These are phyloP conservation scores for Drosophila subobscura DNA, from an alignment of 1,140 invertebrate genomes.

Conservation along the genomic window DNA sequence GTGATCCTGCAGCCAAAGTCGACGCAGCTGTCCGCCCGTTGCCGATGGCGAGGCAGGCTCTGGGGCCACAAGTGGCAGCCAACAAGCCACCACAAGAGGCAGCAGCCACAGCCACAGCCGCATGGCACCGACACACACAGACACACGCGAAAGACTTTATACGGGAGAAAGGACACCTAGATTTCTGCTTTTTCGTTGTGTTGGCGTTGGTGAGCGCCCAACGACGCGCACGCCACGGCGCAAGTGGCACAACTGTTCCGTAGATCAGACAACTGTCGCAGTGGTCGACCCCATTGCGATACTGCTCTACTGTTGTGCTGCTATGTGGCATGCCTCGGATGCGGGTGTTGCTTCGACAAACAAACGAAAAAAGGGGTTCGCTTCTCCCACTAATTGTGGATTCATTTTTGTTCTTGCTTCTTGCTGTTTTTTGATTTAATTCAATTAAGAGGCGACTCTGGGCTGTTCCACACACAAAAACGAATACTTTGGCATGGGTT, in stretches of 20 bases:
- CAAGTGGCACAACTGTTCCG: slow-evolving; percentile 66
- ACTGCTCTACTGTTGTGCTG: slow-evolving; percentile 1
- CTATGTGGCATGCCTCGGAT: slow-evolving; percentile 32
- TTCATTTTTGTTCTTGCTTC: slow-evolving; percentile 5
- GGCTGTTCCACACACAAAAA: slow-evolving; percentile 31
- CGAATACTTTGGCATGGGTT: slow-evolving; percentile 17
- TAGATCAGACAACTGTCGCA: slow-evolving; percentile 22
- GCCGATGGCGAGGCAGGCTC: slow-evolving; percentile 23
- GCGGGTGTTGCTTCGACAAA: slow-evolving; percentile 40
- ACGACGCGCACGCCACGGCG: slow-evolving; percentile 75
- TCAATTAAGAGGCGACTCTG: slow-evolving; percentile 63
- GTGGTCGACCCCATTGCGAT: slow-evolving; percentile 21
- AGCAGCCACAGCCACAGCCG: slow-evolving; percentile 9
- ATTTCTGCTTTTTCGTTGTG: slow-evolving; percentile 14
- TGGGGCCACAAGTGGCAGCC: slow-evolving; percentile 20
- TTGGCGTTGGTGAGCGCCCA: slow-evolving; percentile 51
- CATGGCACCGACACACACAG: no score
- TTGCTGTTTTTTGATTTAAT: slow-evolving; percentile 69
- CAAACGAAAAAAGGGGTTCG: slow-evolving; percentile 2
- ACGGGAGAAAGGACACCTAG: no score
- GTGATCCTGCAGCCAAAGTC: slow-evolving; percentile 82
- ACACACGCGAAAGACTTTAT: no score
- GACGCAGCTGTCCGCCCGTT: slow-evolving; percentile 63
- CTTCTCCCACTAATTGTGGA: slow-evolving; percentile 3
- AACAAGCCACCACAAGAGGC: slow-evolving; percentile 8